Evolutionary conservation across 1,140 invertebrate species (phyloP), one percentile per base, ranked within the genome.

Genomic region (Pogonognathellus flavescens): DNA sequence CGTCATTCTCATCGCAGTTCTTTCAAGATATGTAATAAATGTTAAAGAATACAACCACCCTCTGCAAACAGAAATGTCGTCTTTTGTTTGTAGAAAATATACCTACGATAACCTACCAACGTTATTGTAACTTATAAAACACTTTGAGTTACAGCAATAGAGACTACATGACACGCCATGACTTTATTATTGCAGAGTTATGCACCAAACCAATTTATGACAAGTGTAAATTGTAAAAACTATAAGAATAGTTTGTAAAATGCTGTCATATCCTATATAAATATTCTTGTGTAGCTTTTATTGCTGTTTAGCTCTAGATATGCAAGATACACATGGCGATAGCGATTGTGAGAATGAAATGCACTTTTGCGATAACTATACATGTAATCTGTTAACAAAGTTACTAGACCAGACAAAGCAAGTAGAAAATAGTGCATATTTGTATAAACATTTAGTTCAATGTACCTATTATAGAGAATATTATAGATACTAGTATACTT

Each of bases 311-410:
- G 1, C 57, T 60, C 11, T 62, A 22, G 31, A 41, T 41, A 41
- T 41, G 2, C 1, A 6, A 41, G 31, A 41, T 41, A 8, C 60
- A 62, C 60, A 11, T 22, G 10, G 3, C 20, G 59, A 62, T 10
- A 22, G 59, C 25, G 60, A 14, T 55, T 62, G 60, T 62, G 60
- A 62, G 60, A 62, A 55, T 55, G 11, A 41, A 55, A 62, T 62
- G 60, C 60, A 62, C 60, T 62, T 62, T 62, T 62, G 60, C 60
- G 60, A 62, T 62, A 62, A 62, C 60, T 22, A 22, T 18, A 25
- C 20, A 4, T 1, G 18, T 22, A 11, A 22, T 62, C 1, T 41
- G 31, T 41, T 41, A 41, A 41, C 31, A 41, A 41, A 41, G 31
- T 41, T 41, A 41, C 31, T 41, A 41, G 2, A 41, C 31, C 6